Percentiles rank a stretch among this genome's conserved stretches.
These are phyloP conservation scores for Nannospalax galili DNA, from an alignment of 2,113 vertebrate species.

Conservation along the genomic window DNA sequence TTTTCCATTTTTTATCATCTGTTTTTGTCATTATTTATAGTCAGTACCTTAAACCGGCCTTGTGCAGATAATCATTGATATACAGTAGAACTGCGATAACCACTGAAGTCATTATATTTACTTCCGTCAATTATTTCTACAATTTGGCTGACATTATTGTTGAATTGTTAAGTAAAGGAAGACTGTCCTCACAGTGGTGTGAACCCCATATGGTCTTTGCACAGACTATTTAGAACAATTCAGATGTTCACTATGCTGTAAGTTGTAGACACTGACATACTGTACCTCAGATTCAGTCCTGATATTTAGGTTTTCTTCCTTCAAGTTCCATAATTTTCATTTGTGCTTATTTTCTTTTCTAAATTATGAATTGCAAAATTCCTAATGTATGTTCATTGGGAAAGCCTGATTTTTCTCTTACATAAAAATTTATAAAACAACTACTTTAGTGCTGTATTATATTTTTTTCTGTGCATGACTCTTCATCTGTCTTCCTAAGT, in stretches of 20 bases:
- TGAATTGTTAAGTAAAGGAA: constrained; percentile 26
- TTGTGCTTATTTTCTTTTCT: background rate
- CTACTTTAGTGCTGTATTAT: background rate
- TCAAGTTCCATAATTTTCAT: background rate
- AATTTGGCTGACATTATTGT: constrained; percentile 49
- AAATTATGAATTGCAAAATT: constrained; percentile 3
- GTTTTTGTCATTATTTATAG: constrained; percentile 67
- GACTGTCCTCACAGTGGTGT: background rate
- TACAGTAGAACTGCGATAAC: constrained; percentile 18
- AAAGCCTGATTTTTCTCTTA: constrained; percentile 2
- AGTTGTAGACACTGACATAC: background rate
- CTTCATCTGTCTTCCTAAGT: background rate
- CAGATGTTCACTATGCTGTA: background rate
- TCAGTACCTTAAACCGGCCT: constrained; percentile 47
- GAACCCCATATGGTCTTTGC: background rate
- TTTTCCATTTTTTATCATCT: background rate
- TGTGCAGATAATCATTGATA: constrained; percentile 19
- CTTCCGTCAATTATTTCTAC: constrained; percentile 55
- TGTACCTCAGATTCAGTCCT: background rate
- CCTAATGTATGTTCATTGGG: background rate
- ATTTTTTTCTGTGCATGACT: background rate
- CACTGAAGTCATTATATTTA: constrained; percentile 54
- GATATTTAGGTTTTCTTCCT: background rate
- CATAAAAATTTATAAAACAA: background rate
- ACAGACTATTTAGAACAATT: background rate